Conservation (phyloP, 2,113 vertebrate genomes). For the Pseudorasbora parva region DNA sequence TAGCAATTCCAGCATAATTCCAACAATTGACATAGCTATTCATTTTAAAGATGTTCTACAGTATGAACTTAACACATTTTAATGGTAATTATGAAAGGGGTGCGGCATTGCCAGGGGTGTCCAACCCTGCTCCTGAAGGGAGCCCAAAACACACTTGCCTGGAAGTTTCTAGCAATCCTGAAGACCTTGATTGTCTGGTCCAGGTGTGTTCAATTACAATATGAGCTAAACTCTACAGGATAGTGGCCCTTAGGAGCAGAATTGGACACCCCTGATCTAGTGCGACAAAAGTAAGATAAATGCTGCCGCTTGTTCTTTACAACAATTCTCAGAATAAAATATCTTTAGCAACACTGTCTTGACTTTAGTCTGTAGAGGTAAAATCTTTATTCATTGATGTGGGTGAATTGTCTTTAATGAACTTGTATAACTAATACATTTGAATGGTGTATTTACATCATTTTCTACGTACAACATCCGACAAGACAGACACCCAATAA, state of each 20-base stretch:
- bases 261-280: background rate
- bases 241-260: background rate
- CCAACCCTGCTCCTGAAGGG: background rate
- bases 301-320: background rate
- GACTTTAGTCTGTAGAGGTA: slow-evolving; percentile 1
- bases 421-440: slow-evolving; percentile 24
- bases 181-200: background rate
- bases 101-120: background rate
- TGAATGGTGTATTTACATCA: slow-evolving; percentile 51
- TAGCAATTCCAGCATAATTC: no score
- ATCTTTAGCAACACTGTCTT: background rate
- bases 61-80: no score
- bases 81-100: no score
- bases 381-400: slow-evolving; percentile 55
- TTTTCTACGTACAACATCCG: slow-evolving; percentile 46
- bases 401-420: slow-evolving; percentile 18
- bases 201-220: background rate
- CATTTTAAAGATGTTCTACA: no score
- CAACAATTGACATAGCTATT: no score
- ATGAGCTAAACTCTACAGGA: background rate
- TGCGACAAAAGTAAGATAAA: background rate
- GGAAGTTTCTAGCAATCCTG: background rate
- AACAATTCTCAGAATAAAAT: background rate
- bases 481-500: slow-evolving; percentile 51
- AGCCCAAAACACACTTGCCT: background rate